Conservation (phyloP, 92 coral and sea anemone species). For the Siderastrea radians region DNA sequence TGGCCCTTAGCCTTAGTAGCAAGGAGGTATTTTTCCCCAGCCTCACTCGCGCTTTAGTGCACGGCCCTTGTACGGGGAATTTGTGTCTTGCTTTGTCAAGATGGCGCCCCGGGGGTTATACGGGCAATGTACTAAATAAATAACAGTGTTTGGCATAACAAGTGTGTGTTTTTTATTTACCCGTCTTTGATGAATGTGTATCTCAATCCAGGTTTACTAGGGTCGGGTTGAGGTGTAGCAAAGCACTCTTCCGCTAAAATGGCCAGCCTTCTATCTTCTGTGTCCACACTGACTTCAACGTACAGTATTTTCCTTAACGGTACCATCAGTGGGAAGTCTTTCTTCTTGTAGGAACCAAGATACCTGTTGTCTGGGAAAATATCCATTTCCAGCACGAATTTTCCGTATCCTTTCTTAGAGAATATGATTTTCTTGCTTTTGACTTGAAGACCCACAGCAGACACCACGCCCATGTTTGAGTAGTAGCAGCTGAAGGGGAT, state of each 20-base stretch:
- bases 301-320: neutral
- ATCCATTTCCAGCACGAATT: conserved; percentile 38
- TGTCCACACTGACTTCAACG: conserved; percentile 29
- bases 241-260: conserved; percentile 43
- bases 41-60: no score
- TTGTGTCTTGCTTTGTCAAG: no score
- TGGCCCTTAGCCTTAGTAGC: no score
- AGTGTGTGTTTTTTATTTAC: neutral
- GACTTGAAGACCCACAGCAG: conserved; percentile 29
- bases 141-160: neutral
- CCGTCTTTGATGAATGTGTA: conserved; percentile 39
- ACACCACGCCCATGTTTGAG: conserved; percentile 50
- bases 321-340: conserved; percentile 37
- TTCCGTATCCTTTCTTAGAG: conserved; percentile 40
- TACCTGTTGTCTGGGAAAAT: conserved; percentile 37
- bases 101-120: no score
- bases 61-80: no score
- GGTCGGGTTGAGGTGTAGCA: conserved; percentile 43
- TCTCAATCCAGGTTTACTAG: conserved; percentile 8
- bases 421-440: conserved; percentile 46
- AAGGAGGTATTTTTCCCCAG: no score
- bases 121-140: neutral
- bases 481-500: conserved; percentile 50
- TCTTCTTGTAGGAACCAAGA: neutral
- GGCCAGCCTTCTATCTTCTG: conserved; percentile 25